These are phyloP conservation scores for Cotesia vestalis DNA, from an alignment of 1,140 invertebrate genomes.

Conservation along the genomic window DNA sequence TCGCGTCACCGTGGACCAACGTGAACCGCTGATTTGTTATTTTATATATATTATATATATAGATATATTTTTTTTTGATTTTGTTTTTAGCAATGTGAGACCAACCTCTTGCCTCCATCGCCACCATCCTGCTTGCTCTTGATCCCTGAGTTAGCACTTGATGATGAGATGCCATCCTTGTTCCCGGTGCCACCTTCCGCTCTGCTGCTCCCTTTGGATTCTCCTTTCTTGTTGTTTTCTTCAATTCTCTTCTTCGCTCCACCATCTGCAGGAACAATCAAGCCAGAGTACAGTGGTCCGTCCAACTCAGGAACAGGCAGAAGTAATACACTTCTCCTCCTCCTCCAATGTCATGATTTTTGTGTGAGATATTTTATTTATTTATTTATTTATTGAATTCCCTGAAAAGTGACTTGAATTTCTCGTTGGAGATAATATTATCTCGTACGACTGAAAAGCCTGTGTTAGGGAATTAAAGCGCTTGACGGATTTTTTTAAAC, in stretches of 20 bases:
- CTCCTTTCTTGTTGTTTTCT: slow-evolving; percentile 62
- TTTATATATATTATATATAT: neutral
- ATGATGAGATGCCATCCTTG: slow-evolving; percentile 59
- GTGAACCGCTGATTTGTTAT: slow-evolving; percentile 46
- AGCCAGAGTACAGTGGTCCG: slow-evolving; percentile 64
- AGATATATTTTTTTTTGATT: slow-evolving; percentile 31
- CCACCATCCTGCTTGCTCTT: slow-evolving; percentile 64
- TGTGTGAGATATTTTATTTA: slow-evolving; percentile 20
- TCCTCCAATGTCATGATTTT: slow-evolving; percentile 46
- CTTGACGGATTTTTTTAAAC: slow-evolving; percentile 41
- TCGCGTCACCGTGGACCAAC: slow-evolving; percentile 49
- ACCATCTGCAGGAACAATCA: slow-evolving; percentile 68
- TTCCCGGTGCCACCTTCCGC: slow-evolving; percentile 52
- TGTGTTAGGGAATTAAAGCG: slow-evolving; percentile 27
- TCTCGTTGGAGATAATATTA: slow-evolving; percentile 8
- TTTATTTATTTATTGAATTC: slow-evolving; percentile 26
- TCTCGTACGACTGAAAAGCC: slow-evolving; percentile 31
- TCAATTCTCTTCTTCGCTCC: slow-evolving; percentile 64
- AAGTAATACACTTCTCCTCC: slow-evolving; percentile 45
- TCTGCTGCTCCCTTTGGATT: slow-evolving; percentile 62
- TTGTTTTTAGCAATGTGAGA: slow-evolving; percentile 62
- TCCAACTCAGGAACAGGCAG: slow-evolving; percentile 44
- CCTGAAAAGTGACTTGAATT: slow-evolving; percentile 43
- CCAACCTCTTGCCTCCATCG: slow-evolving; percentile 66
- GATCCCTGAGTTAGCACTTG: slow-evolving; percentile 55